Evolutionary conservation across 2,113 vertebrate species (phyloP).

Genomic region (Taxidea taxus): DNA sequence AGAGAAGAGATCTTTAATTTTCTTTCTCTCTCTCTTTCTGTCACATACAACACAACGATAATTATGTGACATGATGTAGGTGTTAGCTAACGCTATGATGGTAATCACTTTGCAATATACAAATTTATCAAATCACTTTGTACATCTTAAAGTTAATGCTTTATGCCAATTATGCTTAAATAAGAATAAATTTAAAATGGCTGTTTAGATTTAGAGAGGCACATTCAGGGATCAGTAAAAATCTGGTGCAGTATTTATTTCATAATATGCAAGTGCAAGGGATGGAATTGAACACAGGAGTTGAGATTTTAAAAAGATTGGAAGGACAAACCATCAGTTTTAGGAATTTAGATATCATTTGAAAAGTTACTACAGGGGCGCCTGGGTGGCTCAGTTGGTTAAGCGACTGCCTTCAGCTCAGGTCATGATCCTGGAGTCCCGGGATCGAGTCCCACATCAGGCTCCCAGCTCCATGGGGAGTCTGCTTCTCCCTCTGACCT

Average conservation of each 20-base stretch:
- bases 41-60: not conserved
- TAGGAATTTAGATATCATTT: not conserved
- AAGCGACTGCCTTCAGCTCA: too few species aligned
- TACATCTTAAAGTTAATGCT: not conserved
- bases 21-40: not conserved
- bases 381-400: too few species aligned
- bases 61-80: not conserved
- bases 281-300: not conserved
- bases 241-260: not conserved
- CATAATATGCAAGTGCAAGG: not conserved
- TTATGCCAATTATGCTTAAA: not conserved
- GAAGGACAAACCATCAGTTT: not conserved
- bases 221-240: not conserved
- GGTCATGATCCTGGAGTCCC: too few species aligned
- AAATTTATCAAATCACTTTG: not conserved
- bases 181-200: not conserved
- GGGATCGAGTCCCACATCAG: too few species aligned
- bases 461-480: too few species aligned
- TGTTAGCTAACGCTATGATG: not conserved
- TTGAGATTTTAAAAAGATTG: not conserved
- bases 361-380: not conserved
- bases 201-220: not conserved
- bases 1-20: not conserved
- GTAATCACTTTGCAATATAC: not conserved
- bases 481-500: too few species aligned